Base-by-base conservation (phyloP, 2,888 invertebrate species). In the Antheraea assamensis region DNA sequence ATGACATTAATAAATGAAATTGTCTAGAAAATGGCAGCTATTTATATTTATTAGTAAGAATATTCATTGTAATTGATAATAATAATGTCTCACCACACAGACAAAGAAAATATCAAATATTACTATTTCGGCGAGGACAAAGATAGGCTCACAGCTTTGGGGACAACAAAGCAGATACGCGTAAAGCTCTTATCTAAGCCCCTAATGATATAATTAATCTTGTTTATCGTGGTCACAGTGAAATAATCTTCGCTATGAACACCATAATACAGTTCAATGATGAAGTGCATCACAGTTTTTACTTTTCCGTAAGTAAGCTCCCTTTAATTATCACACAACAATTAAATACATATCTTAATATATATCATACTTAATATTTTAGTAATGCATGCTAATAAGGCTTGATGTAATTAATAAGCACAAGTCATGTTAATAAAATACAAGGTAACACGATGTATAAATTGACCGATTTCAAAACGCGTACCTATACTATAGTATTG, bases 151-250 rank as follows among this genome's bases (percentile, higher is more conserved):
- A 35, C 35, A n/a, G 35, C 68, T 68, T 35, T 7, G 24, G 68
- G 35, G n/a, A 68, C 35, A 35, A 68, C 68, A 68, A 68, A 68
- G 68, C 68, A 68, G 68, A 68, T 35, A 68, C 35, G 68, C 68
- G n/a, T 35, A 68, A 71, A 49, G 71, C 70, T 72, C 73, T 79
- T 80, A 81, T 77, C 76, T 73, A 70, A 49, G 71, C 73, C 75
- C 71, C 76, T 80, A 82, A 81, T 79, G 77, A 76, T 77, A 74
- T 75, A 77, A 78, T 80, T 76, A 76, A 82, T 81, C 82, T 81
- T 78, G 81, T 80, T 80, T 80, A 81, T 82, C 78, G 76, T 72
- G 75, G 78, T 75, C 74, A 75, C 76, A 75, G 74, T 76, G 76
- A 76, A 77, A 76, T 79, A 77, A 80, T 76, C 76, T 64, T 49